Conservation (phyloP, 53 echinoderm and acorn worm species). For the Apostichopus leukothele region DNA sequence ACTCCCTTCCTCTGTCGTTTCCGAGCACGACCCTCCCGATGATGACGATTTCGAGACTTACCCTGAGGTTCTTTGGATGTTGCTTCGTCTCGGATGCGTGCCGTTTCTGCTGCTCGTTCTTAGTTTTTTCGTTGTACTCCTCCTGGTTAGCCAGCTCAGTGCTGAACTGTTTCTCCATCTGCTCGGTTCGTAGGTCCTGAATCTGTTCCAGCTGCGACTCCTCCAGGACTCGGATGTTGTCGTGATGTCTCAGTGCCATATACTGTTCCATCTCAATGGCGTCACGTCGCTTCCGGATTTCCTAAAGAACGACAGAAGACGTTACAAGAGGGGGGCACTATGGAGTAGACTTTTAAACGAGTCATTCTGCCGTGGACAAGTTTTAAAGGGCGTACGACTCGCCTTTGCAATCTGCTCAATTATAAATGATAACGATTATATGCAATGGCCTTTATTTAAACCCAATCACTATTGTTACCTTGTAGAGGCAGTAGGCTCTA, state of each 20-base stretch:
- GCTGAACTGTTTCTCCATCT: constrained; percentile 94
- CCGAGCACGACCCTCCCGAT: no score
- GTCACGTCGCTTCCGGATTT: constrained; percentile 77
- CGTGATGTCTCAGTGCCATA: constrained; percentile 93
- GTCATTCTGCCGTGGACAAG: not conserved
- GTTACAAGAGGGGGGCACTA: not conserved
- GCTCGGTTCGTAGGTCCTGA: constrained; percentile 79
- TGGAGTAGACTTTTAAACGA: not conserved
- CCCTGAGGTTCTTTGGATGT: constrained; percentile 96
- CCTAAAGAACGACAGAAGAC: constrained; percentile 43
- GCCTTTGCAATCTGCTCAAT: no score
- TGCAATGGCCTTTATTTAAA: no score
- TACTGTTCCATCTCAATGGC: constrained; percentile 94
- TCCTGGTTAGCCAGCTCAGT: constrained; percentile 95
- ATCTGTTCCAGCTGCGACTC: constrained; percentile 80
- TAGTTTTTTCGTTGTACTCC: constrained; percentile 93
- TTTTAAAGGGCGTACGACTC: no score
- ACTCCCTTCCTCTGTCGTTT: no score
- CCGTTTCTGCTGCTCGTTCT: constrained; percentile 82
- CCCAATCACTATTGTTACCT: no score
- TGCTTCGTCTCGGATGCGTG: constrained; percentile 92
- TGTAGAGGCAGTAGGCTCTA: no score
- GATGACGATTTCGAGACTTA: not conserved
- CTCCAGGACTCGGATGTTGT: constrained; percentile 83
- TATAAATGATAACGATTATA: no score